A percentile compares a stretch with the other conserved stretches of the same genome.
phyloP scores from a whole-genome alignment of 2,797 vertebrate genomes.

The Ispidina picta region DNA sequence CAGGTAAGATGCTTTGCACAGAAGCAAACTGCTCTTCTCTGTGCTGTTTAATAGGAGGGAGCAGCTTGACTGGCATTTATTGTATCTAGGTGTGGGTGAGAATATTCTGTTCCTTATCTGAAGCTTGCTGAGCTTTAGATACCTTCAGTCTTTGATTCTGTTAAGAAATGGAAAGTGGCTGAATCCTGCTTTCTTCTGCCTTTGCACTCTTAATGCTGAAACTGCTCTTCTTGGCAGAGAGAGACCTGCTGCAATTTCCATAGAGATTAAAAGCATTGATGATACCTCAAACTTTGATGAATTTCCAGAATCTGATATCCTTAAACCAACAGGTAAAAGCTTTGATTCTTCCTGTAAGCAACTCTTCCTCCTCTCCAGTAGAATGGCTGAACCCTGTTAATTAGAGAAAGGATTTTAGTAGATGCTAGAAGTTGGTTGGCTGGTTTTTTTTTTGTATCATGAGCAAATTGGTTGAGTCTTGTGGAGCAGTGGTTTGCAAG shows the following conservation, averaged over 20 bases:
- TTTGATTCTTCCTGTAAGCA: background rate
- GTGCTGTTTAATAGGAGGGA: background rate
- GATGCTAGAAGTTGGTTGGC: background rate
- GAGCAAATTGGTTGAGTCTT: background rate
- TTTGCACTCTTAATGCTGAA: background rate
- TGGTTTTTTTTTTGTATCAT: background rate
- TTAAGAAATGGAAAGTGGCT: background rate
- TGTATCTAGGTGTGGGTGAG: background rate
- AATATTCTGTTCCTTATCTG: background rate
- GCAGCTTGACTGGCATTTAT: background rate
- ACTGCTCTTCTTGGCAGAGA: slow-evolving; percentile 82
- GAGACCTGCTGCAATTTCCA: slow-evolving; percentile 94
- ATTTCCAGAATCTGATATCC: slow-evolving; percentile 97
- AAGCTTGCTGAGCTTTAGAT: background rate
- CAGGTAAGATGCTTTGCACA: slow-evolving; percentile 81
- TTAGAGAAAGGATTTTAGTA: background rate
- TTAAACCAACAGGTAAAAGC: slow-evolving; percentile 89
- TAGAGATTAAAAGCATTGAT: slow-evolving; percentile 99
- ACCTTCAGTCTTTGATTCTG: background rate
- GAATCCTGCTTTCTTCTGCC: background rate
- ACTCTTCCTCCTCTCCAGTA: background rate
- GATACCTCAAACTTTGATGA: slow-evolving; percentile 99
- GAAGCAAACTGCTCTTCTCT: slow-evolving; percentile 7
- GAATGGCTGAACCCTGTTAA: background rate
- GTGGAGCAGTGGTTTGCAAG: background rate